Base-by-base conservation (phyloP, 2,797 vertebrate species). In the Gadopsis bispinosus region DNA sequence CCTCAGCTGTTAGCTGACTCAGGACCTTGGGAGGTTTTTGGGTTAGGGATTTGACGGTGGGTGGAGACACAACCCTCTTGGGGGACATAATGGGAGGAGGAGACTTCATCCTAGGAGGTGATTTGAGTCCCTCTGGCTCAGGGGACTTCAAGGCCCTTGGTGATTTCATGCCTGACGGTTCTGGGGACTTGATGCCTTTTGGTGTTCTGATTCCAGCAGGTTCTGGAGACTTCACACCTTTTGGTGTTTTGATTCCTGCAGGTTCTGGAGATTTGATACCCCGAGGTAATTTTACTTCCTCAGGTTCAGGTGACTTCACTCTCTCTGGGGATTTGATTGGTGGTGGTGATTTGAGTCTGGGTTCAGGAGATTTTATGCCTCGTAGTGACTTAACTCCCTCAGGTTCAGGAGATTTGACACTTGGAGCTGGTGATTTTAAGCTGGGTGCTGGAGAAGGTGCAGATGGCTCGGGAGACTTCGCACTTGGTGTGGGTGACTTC, bases 11-110 rank as follows among this genome's bases (percentile, higher is more conserved):
- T 51, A 99, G 89, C 69, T 96, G 95, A 70, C 95, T 96, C 73
- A 95, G 90, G 39, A 96, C 92, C 80, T 93, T 95, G n/a, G 91
- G 93, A 56, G 94, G 92, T 89, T 94, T 96, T 3, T 91, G 85
- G 20, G 87, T 89, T 50, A 89, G 89, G 29, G 94, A 96, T 90
- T 96, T 97, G 29, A 93, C 79, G 0, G 90, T 90, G 5, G 89
- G 87, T n/a, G 93, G 98, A 77, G 98, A 99, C 86, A 96, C 96
- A 39, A 97, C 96, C 88, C 94, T 95, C 91, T 97, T 97, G 54
- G 97, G 96, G 66, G 93, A 91, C 79, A 90, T 87, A 20, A 77
- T 83, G 13, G 93, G 92, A 77, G 93, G 90, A 88, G 94, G 94
- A 64, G 95, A 95, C 80, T 95, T 95, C 73, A 94, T 83, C 70